Conservation (phyloP, 2,797 vertebrate species). For the Staurois parvus region DNA sequence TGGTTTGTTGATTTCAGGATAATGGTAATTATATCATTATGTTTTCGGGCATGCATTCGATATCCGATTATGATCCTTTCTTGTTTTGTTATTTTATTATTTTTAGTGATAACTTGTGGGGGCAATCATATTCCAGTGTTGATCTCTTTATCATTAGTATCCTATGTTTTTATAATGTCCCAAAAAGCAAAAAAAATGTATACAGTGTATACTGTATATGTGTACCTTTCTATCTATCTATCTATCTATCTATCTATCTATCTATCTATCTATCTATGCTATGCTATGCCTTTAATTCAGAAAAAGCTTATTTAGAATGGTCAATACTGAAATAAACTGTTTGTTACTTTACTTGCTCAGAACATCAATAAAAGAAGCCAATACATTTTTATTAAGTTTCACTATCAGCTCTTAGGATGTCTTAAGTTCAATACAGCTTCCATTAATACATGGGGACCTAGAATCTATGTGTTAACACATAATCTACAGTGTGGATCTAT, state of each 20-base stretch:
- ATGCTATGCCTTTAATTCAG: conserved; percentile 5
- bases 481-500: no score
- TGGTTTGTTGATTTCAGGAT: no score
- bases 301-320: not conserved
- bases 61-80: no score
- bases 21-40: no score
- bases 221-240: not conserved
- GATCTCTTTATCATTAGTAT: no score
- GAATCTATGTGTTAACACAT: not conserved
- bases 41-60: no score
- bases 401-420: conserved; percentile 16
- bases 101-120: no score
- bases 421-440: conserved; percentile 15
- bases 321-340: conserved; percentile 43
- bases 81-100: no score
- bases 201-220: not conserved
- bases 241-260: not conserved
- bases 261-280: no score
- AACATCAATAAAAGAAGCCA: conserved; percentile 26
- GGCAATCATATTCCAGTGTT: no score
- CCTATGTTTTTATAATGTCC: no score
- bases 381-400: conserved; percentile 33
- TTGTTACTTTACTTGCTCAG: conserved; percentile 27
- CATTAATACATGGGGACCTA: not conserved
- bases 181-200: no score